phyloP scores from a whole-genome alignment of 2,888 invertebrate genomes.

The Cosmorhoe ocellata region DNA sequence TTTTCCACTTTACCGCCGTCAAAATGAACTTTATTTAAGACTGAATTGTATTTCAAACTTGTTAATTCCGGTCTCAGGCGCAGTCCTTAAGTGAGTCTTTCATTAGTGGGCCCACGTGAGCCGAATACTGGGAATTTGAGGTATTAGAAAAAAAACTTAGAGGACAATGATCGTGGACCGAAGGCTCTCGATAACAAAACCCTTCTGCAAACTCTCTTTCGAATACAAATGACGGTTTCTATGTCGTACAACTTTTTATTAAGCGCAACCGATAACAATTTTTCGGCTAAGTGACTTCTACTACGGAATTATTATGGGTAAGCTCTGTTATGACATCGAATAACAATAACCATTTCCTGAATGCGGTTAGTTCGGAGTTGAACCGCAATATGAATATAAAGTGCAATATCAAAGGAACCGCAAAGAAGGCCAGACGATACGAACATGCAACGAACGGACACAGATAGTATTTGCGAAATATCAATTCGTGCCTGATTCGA shows the following conservation, averaged over 20 bases:
- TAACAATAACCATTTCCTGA: slow-evolving; percentile 36
- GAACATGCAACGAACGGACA: slow-evolving; percentile 3
- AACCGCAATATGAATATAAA: slow-evolving; percentile 27
- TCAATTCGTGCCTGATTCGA: no score
- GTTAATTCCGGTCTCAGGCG: slow-evolving; percentile 73
- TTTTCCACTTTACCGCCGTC: slow-evolving; percentile 76
- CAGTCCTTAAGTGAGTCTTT: slow-evolving; percentile 78
- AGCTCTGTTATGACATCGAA: slow-evolving; percentile 38
- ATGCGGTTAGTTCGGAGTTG: slow-evolving; percentile 30
- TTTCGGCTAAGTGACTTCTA: slow-evolving; percentile 38
- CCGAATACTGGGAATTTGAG: slow-evolving; percentile 64
- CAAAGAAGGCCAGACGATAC: slow-evolving; percentile 1
- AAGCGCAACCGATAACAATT: slow-evolving; percentile 44
- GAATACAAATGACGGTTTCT: slow-evolving; percentile 54
- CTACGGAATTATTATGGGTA: slow-evolving; percentile 34
- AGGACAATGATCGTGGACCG: slow-evolving; percentile 52
- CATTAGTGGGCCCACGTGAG: slow-evolving; percentile 77
- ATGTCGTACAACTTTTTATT: slow-evolving; percentile 44
- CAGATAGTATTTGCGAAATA: slow-evolving; percentile 5
- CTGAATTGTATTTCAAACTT: slow-evolving; percentile 79
- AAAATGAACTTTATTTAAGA: slow-evolving; percentile 74
- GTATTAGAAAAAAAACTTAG: slow-evolving; percentile 46
- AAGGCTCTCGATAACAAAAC: slow-evolving; percentile 46
- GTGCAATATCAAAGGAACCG: slow-evolving; percentile 19
- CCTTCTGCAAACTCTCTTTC: slow-evolving; percentile 43